Base-by-base conservation (phyloP, 1,140 invertebrate species). In the Pomacea maculata region DNA sequence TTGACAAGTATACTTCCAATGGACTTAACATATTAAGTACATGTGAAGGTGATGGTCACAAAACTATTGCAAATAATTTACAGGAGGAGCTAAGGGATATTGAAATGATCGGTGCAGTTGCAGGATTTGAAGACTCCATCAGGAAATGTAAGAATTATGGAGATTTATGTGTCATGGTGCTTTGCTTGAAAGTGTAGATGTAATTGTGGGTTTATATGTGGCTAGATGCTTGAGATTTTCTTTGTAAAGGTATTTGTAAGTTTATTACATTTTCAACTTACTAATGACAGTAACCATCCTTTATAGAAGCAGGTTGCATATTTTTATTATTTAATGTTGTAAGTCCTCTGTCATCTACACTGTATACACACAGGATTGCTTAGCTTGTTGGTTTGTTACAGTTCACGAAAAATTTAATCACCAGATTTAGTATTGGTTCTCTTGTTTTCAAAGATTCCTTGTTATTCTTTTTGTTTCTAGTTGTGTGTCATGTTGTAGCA, bases 401-500 rank as follows among this genome's bases (percentile, higher is more conserved):
- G 67, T 12, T 1, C 1, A 7, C 12, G 2, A 34, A 12, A 70
- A 25, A 8, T n/a, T n/a, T 25, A 21, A 34, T 70, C n/a, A 70
- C 29, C 9, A n/a, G 12, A 8, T 21, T 21, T 70, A 11, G 21
- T 70, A 11, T 25, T 25, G 25, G 7, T 34, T n/a, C n/a, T 70
- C 11, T 70, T 6, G 21, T 17, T n/a, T 12, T 12, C 4, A 70
- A 12, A 70, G 21, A 12, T 70, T 12, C 7, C 15, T 63, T 75
- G n/a, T 75, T 21, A 52, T 52, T 73, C 25, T 52, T 34, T 34
- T 29, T 63, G 14, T 61, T 90, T 90, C 79, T 84, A 93, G 93
- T 98, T 93, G 96, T 99, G 19, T 99, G 97, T 84, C 97, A 99
- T 92, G 97, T 99, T 61, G 95, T 99, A 45, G 96, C 96, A 82